A percentile compares a stretch with the other conserved stretches of the same genome.
These are phyloP conservation scores for Heliornis fulica DNA, from an alignment of 2,113 vertebrate genomes.

Conservation along the genomic window DNA sequence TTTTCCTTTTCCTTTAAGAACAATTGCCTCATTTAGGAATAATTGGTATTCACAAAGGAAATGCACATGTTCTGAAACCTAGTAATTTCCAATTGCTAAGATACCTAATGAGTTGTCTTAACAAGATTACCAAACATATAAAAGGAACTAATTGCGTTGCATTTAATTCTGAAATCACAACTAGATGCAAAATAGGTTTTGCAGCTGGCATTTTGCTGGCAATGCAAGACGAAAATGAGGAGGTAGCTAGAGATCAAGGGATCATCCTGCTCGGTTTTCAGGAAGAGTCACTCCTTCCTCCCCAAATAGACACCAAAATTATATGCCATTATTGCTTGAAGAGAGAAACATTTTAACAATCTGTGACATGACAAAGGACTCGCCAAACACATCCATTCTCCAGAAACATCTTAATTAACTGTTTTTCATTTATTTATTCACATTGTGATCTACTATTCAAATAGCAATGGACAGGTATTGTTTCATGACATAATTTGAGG, in stretches of 20 bases:
- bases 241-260: conserved; percentile 61
- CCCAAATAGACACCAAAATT: conserved; percentile 46
- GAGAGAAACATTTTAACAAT: conserved; percentile 22
- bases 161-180: conserved; percentile 71
- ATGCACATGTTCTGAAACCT: conserved; percentile 64
- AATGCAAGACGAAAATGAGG: conserved; percentile 63
- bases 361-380: not conserved
- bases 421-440: conserved; percentile 14
- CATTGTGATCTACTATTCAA: not conserved
- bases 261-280: conserved; percentile 47
- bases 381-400: not conserved
- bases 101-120: conserved; percentile 73
- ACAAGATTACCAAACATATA: conserved; percentile 70
- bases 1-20: conserved; percentile 44
- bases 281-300: conserved; percentile 55
- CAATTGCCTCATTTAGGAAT: conserved; percentile 66
- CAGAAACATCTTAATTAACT: not conserved
- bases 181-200: conserved; percentile 65
- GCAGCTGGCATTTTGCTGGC: conserved; percentile 70
- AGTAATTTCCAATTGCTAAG: conserved; percentile 68
- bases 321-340: conserved; percentile 13
- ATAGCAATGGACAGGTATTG: not conserved
- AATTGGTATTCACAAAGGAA: conserved; percentile 68
- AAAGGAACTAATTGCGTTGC: conserved; percentile 69
- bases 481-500: not conserved